Conservation (phyloP, 2,888 invertebrate genomes). For the Melanostoma mellinum region DNA sequence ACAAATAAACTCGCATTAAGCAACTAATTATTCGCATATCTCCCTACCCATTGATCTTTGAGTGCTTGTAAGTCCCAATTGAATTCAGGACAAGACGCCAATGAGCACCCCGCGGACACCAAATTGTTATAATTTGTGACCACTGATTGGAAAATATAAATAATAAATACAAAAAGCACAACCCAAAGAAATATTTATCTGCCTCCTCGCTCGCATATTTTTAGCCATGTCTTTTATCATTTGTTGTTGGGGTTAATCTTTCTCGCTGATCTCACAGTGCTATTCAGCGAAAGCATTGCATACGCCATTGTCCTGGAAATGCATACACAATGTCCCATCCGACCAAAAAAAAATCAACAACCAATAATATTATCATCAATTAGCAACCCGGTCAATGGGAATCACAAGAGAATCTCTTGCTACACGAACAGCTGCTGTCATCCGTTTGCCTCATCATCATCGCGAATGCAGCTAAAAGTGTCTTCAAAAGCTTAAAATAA, state of each 20-base stretch:
- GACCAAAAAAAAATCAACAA: neutral
- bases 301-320: conserved; percentile 53
- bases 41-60: conserved; percentile 33
- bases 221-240: neutral
- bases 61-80: conserved; percentile 19
- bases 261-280: conserved; percentile 2
- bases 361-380: conserved; percentile 21
- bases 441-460: conserved; percentile 22
- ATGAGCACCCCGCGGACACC: conserved; percentile 3
- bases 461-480: conserved; percentile 60
- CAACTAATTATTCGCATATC: conserved; percentile 8
- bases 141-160: conserved; percentile 16
- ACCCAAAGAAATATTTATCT: neutral
- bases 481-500: conserved; percentile 53
- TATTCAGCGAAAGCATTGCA: conserved; percentile 2
- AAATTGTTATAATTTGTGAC: neutral
- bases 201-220: conserved; percentile 9
- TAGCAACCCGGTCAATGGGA: conserved; percentile 28
- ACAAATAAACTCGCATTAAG: conserved; percentile 15
- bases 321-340: neutral
- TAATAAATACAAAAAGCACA: neutral
- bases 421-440: conserved; percentile 50
- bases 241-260: neutral
- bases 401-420: neutral
- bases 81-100: conserved; percentile 22